Conservation (phyloP, 2,797 vertebrate species). For the Anableps anableps region DNA sequence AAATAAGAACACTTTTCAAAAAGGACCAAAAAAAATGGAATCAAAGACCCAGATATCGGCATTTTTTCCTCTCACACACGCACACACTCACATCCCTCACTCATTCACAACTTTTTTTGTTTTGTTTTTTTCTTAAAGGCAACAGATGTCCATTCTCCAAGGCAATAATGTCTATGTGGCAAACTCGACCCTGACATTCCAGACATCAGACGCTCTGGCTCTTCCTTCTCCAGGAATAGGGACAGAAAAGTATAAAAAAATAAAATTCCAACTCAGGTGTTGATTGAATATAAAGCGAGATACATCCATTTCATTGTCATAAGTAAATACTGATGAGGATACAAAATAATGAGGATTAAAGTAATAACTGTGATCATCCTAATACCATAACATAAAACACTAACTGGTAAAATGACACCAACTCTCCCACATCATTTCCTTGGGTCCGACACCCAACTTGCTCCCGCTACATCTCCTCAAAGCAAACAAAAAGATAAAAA, state of each 20-base stretch:
- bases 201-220: conserved; percentile 65
- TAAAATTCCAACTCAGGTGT: conserved; percentile 47
- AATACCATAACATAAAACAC: conserved; percentile 73
- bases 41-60: conserved; percentile 68
- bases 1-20: conserved; percentile 86
- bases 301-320: conserved; percentile 74
- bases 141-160: conserved; percentile 83
- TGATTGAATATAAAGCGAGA: conserved; percentile 68
- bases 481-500: conserved; percentile 44
- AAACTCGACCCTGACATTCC: conserved; percentile 82
- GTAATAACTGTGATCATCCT: conserved; percentile 70
- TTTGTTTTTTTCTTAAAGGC: conserved; percentile 70
- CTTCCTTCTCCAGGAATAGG: conserved; percentile 73
- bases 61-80: conserved; percentile 37
- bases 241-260: conserved; percentile 20
- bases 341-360: conserved; percentile 76
- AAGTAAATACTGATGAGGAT: conserved; percentile 81
- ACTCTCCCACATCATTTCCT: conserved; percentile 42
- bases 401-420: conserved; percentile 63
- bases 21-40: conserved; percentile 74
- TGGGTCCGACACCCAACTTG: conserved; percentile 51
- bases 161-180: conserved; percentile 85
- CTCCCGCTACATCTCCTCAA: conserved; percentile 53
- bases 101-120: conserved; percentile 59
- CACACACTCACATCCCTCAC: conserved; percentile 54